Conservation (phyloP, 2,797 vertebrate genomes). For the Spondyliosoma cantharus region DNA sequence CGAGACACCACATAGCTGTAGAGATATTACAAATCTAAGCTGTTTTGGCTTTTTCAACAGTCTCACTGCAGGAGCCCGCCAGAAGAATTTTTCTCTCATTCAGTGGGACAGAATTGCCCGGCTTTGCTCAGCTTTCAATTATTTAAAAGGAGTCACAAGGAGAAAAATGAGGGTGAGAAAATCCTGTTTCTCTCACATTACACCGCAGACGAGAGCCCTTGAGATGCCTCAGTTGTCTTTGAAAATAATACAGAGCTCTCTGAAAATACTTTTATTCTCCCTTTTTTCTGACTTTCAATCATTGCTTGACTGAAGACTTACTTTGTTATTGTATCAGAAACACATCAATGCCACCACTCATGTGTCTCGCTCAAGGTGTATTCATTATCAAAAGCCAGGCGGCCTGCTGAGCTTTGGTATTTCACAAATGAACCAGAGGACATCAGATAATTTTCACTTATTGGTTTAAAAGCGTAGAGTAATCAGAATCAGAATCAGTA, state of each 20-base stretch:
- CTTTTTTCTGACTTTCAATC: constrained; percentile 27
- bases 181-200: constrained; percentile 67
- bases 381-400: constrained; percentile 29
- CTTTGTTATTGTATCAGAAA: constrained; percentile 43
- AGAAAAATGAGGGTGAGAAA: constrained; percentile 70
- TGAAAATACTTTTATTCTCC: constrained; percentile 42
- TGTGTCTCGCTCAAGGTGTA: constrained; percentile 1
- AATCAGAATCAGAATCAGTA: no score
- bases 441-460: constrained; percentile 2
- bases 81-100: constrained; percentile 60
- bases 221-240: constrained; percentile 72
- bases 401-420: background rate
- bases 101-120: constrained; percentile 61
- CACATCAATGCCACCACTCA: constrained; percentile 16
- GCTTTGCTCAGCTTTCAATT: constrained; percentile 77
- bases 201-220: constrained; percentile 56
- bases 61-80: constrained; percentile 53
- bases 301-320: constrained; percentile 33
- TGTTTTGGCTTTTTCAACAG: constrained; percentile 68
- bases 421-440: constrained; percentile 28
- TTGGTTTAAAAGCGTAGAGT: background rate
- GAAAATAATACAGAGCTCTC: constrained; percentile 62
- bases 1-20: constrained; percentile 46
- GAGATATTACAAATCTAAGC: constrained; percentile 72
- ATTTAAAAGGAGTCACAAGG: constrained; percentile 75